Evolutionary conservation across 2,797 vertebrate genomes (phyloP), one percentile per base, ranked within the genome.

Genomic region (Gadopsis marmoratus): DNA sequence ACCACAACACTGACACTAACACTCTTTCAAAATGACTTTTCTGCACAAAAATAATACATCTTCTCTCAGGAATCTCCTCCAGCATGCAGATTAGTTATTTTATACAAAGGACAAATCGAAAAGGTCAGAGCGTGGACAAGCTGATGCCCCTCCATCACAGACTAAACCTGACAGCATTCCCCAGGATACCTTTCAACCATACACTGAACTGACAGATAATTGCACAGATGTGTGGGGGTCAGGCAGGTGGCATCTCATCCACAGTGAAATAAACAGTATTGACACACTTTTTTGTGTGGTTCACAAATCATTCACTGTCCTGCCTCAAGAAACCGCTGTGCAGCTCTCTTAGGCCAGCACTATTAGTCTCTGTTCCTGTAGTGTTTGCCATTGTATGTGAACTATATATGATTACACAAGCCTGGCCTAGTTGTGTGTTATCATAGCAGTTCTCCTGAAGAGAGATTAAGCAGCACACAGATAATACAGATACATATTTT

Each of bases 111-210:
- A 67, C 43, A 48, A 80, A 75, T 73, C 60, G 64, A 65, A 85
- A 81, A 85, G 66, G 77, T 85, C 78, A 78, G 70, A 65, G 26
- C 53, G 45, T 69, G 21, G 26, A 70, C 76, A 78, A 1, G 51
- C 55, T 66, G 29, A 48, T 45, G 71, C 37, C 33, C 43, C 56
- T 69, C 12, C 54, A 68, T 60, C 41, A 76, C 51, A 61, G 29
- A 77, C 65, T 39, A 60, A 77, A 62, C 37, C 72, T 35, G 64
- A 81, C 69, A 68, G 65, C 73, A 73, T 61, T 76, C 59, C 33
- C 19, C 3, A 0, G 56, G 37, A 68, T 41, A 61, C 12, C 62
- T 61, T 50, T 37, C 12, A 64, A 47, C 13, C 50, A n/a, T 31
- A 37, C 5, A 4, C 19, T 61, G 33, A 31, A 71, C 14, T 67